Evolutionary conservation across 2,113 vertebrate genomes (phyloP).

Genomic region (Aphyosemion australe): DNA sequence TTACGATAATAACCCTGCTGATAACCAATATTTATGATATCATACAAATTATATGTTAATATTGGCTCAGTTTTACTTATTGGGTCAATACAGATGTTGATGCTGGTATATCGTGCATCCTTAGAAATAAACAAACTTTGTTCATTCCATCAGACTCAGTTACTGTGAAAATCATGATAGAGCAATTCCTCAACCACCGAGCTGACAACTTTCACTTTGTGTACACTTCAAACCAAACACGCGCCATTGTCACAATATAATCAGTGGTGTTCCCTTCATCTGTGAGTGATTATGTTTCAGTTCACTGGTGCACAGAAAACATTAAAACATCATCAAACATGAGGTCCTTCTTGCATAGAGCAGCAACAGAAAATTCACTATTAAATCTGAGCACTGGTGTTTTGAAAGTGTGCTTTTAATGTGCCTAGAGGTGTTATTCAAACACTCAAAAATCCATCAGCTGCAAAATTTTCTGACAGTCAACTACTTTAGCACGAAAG

Average conservation of each 20-base stretch:
- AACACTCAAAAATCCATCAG: constrained; percentile 12
- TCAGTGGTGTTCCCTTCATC: too few relatives aligned
- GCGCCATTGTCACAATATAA: background rate
- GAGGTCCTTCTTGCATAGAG: background rate
- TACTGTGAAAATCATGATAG: background rate
- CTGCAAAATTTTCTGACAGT: constrained; percentile 11
- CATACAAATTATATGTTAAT: too few relatives aligned
- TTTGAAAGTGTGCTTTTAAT: constrained; percentile 1
- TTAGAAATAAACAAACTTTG: too few relatives aligned
- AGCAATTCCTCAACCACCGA: background rate
- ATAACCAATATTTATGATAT: too few relatives aligned
- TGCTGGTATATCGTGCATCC: too few relatives aligned
- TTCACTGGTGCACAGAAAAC: background rate
- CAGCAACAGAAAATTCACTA: background rate
- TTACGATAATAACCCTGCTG: too few relatives aligned
- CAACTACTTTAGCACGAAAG: constrained; percentile 43
- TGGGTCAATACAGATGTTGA: too few relatives aligned
- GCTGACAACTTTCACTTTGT: too few relatives aligned
- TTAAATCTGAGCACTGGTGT: background rate
- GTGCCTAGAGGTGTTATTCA: constrained; percentile 5
- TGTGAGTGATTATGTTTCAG: background rate
- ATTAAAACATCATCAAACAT: background rate
- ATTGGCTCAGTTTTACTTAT: too few relatives aligned
- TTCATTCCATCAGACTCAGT: too few relatives aligned
- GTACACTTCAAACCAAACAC: background rate